Percentiles rank a stretch among this genome's conserved stretches.
phyloP scores from a whole-genome alignment of 2,888 invertebrate genomes.

The Morinoia aosen region DNA sequence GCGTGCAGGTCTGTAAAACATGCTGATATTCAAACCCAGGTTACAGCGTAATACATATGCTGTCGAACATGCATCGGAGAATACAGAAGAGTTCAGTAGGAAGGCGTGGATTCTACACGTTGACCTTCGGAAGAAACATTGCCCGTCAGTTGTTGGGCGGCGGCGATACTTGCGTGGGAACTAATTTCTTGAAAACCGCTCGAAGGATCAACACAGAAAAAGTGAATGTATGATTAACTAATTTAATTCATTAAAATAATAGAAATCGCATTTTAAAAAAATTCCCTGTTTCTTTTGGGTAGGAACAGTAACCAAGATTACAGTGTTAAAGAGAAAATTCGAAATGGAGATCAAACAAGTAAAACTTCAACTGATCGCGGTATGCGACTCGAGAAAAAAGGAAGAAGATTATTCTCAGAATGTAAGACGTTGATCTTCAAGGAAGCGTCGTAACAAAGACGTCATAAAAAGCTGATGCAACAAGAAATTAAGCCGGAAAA shows the following conservation, averaged over 20 bases:
- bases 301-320: not conserved
- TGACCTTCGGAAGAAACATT: not conserved
- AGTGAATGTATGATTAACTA: not conserved
- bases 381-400: not conserved
- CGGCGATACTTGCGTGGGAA: not conserved
- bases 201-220: not conserved
- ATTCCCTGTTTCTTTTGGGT: not conserved
- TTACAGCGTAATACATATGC: not conserved
- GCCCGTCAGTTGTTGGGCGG: not conserved
- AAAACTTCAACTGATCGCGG: not conserved
- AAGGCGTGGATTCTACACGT: not conserved
- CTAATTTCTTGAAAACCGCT: not conserved
- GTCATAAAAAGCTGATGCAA: not conserved
- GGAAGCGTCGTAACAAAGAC: not conserved
- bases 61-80: not conserved
- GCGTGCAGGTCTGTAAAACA: not conserved
- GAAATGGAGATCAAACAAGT: not conserved
- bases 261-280: not conserved
- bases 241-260: not conserved
- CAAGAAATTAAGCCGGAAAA: not conserved
- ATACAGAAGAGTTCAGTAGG: not conserved
- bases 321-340: not conserved
- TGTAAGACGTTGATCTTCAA: not conserved
- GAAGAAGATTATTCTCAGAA: not conserved
- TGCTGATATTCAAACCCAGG: not conserved